These are phyloP conservation scores for Anthopleura sola DNA, from an alignment of 64 coral and sea anemone species.

Conservation along the genomic window DNA sequence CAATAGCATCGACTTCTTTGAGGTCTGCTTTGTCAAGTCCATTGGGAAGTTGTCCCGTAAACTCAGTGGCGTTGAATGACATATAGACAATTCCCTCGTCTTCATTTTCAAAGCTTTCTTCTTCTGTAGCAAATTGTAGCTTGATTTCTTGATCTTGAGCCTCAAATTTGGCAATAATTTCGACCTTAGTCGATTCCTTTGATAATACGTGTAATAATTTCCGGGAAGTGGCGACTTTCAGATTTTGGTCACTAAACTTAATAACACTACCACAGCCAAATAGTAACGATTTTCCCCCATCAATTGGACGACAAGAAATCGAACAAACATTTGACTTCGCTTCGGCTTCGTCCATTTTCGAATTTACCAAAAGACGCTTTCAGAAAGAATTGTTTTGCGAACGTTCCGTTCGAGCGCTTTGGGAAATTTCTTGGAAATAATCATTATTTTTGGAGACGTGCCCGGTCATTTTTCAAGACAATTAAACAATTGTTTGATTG, in stretches of 20 bases:
- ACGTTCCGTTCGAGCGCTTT: too few relatives aligned
- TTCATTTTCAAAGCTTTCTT: neutral
- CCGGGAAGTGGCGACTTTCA: neutral
- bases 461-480: too few relatives aligned
- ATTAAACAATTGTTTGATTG: too few relatives aligned
- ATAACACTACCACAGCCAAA: neutral
- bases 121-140: neutral
- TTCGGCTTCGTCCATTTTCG: neutral
- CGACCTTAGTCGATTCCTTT: too few relatives aligned
- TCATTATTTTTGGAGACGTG: too few relatives aligned
- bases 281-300: neutral
- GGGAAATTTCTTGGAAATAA: too few relatives aligned
- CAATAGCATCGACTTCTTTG: too few relatives aligned
- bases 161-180: neutral
- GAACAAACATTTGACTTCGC: neutral
- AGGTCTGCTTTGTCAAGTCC: too few relatives aligned
- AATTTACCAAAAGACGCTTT: neutral
- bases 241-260: neutral
- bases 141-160: neutral
- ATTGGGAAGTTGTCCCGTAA: neutral
- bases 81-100: neutral
- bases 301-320: neutral
- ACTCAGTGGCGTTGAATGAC: neutral
- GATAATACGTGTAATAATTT: neutral
- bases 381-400: neutral